Percentiles rank a stretch among this genome's conserved stretches.
Conservation (phyloP, 1,140 invertebrate genomes). For the Chlorops oryzae region DNA sequence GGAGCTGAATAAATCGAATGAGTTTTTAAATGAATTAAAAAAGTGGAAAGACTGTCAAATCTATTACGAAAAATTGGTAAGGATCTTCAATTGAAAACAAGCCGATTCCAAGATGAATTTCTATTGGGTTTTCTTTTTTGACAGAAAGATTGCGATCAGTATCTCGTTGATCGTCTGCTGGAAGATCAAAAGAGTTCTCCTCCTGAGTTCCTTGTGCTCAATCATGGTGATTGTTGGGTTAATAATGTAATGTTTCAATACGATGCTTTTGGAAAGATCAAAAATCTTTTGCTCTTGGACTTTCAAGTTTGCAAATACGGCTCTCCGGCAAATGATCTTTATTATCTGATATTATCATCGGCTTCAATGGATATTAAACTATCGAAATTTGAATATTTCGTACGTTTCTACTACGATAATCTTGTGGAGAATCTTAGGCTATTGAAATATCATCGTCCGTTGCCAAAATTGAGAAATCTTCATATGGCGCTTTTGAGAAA, state of each 20-base stretch:
- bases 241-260: conserved; percentile 61
- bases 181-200: conserved; percentile 35
- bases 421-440: conserved; percentile 36
- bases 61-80: conserved; percentile 37
- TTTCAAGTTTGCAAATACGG: conserved; percentile 45
- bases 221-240: conserved; percentile 61
- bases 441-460: conserved; percentile 37
- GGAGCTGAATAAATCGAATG: conserved; percentile 33
- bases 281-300: conserved; percentile 35
- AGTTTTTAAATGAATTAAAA: conserved; percentile 35
- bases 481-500: conserved; percentile 33
- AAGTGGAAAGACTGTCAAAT: conserved; percentile 39
- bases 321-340: conserved; percentile 40
- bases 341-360: conserved; percentile 40
- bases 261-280: conserved; percentile 45
- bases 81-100: too few relatives aligned
- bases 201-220: conserved; percentile 56
- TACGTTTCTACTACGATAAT: conserved; percentile 38
- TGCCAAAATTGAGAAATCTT: conserved; percentile 36
- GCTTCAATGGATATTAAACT: conserved; percentile 32
- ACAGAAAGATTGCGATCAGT: conserved; percentile 34
- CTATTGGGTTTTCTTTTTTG: conserved; percentile 1
- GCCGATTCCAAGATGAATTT: too few relatives aligned
- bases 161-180: conserved; percentile 36
- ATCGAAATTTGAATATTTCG: conserved; percentile 34